phyloP scores from a whole-genome alignment of 2,888 invertebrate genomes.

The Sthenelais limicola region DNA sequence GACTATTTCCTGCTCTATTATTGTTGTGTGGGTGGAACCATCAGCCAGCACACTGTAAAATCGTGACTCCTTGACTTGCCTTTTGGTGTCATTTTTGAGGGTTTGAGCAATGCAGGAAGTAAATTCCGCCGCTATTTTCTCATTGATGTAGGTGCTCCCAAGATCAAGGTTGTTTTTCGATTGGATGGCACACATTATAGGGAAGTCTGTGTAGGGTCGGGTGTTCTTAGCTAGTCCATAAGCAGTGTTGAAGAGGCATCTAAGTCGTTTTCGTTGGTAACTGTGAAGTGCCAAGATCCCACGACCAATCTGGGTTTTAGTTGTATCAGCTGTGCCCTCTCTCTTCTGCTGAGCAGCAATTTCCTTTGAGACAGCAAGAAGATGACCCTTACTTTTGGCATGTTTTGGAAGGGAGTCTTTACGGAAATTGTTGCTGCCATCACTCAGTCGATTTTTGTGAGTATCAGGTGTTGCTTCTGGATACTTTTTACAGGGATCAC shows the following conservation, averaged over 20 bases:
- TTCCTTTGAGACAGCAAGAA: neutral
- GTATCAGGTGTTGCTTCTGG: neutral
- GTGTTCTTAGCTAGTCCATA: neutral
- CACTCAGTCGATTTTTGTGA: neutral
- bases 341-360: neutral
- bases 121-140: neutral
- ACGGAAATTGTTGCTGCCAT: neutral
- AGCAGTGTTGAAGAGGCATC: neutral
- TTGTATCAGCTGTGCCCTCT: neutral
- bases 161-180: neutral
- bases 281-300: neutral
- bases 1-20: neutral
- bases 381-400: neutral
- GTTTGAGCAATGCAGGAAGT: neutral
- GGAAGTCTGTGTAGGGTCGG: neutral
- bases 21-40: neutral
- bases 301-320: neutral
- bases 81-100: neutral
- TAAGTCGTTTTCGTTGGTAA: neutral
- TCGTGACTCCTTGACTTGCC: neutral
- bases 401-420: neutral
- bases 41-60: neutral
- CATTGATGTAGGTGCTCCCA: neutral
- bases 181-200: neutral
- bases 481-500: neutral